Percentiles rank a stretch among this genome's conserved stretches.
These are phyloP conservation scores for Selene dorsalis DNA, from an alignment of 2,797 vertebrate species.

Conservation along the genomic window DNA sequence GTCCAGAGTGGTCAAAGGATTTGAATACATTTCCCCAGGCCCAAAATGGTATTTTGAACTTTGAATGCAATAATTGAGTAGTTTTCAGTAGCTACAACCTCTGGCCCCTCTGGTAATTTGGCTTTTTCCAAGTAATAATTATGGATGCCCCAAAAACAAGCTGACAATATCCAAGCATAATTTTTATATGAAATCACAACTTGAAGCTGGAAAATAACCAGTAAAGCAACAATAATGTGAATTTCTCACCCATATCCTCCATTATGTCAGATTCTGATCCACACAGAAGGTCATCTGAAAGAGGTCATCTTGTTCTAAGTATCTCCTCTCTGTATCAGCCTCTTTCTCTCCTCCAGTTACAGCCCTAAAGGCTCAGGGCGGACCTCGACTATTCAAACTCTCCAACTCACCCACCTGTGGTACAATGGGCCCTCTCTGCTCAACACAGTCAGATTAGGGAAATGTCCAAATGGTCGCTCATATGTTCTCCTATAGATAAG, in stretches of 20 bases:
- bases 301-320: constrained; percentile 68
- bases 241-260: constrained; percentile 35
- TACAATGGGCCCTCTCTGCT: constrained; percentile 78
- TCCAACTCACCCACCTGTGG: constrained; percentile 65
- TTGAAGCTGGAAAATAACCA: not conserved
- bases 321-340: constrained; percentile 64
- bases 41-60: constrained; percentile 49
- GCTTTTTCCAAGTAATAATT: constrained; percentile 25
- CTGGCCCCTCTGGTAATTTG: not conserved
- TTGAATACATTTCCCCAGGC: constrained; percentile 74
- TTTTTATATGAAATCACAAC: not conserved
- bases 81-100: constrained; percentile 30
- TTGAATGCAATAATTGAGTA: constrained; percentile 47
- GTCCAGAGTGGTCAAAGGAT: constrained; percentile 71
- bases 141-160: not conserved
- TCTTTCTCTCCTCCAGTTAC: constrained; percentile 76
- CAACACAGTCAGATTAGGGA: constrained; percentile 75
- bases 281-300: constrained; percentile 62
- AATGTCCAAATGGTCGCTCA: constrained; percentile 82
- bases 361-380: constrained; percentile 74
- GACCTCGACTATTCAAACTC: constrained; percentile 59
- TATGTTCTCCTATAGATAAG: constrained; percentile 80
- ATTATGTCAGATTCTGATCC: constrained; percentile 59
- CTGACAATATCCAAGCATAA: not conserved
- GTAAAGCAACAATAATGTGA: not conserved